A percentile compares a stretch with the other conserved stretches of the same genome.
Evolutionary conservation across 2,888 invertebrate species (phyloP).

Genomic region (Polyommatus iphigenia): DNA sequence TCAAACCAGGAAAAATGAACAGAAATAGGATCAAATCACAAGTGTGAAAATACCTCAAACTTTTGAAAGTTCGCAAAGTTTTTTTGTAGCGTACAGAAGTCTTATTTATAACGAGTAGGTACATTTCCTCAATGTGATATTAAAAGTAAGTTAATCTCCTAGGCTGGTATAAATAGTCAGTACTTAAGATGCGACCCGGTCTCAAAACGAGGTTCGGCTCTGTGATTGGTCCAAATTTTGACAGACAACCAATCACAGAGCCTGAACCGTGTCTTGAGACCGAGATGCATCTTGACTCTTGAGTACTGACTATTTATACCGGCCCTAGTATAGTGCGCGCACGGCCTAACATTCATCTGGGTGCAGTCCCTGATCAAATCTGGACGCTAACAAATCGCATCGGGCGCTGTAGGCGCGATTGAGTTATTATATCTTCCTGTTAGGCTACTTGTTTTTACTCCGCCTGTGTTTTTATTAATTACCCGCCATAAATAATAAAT

Average conservation of each 20-base stretch:
- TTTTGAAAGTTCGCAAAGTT: no score
- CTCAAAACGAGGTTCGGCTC: no score
- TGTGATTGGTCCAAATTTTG: no score
- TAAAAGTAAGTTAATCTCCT: no score
- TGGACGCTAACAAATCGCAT: conserved; percentile 75
- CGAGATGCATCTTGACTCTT: no score
- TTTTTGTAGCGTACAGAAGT: neutral
- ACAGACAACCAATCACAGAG: no score
- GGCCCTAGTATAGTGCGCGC: conserved; percentile 28
- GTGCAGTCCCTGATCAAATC: conserved; percentile 64
- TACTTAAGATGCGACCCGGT: no score
- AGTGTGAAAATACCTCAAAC: no score
- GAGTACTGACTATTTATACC: no score
- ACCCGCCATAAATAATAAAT: conserved; percentile 77
- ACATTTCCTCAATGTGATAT: neutral
- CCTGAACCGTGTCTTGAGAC: no score
- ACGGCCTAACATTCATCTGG: conserved; percentile 52
- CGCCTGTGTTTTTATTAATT: conserved; percentile 79
- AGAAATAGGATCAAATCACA: no score
- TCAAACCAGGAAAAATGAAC: no score
- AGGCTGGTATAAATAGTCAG: neutral
- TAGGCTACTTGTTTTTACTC: conserved; percentile 77
- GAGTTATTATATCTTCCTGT: conserved; percentile 80
- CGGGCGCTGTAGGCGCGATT: conserved; percentile 69
- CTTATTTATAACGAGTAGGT: neutral